A percentile compares a stretch with the other conserved stretches of the same genome.
Evolutionary conservation across 1,140 invertebrate genomes (phyloP).

Genomic region (Drosophila ironensis): DNA sequence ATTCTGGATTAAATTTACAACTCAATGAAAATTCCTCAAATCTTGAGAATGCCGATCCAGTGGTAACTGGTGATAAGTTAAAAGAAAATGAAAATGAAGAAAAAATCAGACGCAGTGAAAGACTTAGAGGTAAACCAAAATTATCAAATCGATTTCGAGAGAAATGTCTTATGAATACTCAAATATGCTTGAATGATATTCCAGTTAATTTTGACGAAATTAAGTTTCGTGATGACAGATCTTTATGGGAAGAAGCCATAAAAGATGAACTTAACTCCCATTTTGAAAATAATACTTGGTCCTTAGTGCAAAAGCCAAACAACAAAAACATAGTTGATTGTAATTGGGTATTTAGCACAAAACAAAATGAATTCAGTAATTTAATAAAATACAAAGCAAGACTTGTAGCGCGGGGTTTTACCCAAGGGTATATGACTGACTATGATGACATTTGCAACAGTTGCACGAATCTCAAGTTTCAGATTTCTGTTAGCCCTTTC

Average conservation of each 20-base stretch:
- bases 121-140: constrained; percentile 19
- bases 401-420: constrained; percentile 81
- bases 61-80: constrained; percentile 7
- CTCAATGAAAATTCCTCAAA: constrained; percentile 2
- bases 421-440: constrained; percentile 74
- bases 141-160: constrained; percentile 45
- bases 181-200: constrained; percentile 38
- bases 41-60: constrained; percentile 11
- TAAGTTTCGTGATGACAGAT: constrained; percentile 55
- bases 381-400: constrained; percentile 79
- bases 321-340: constrained; percentile 79
- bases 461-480: constrained; percentile 16
- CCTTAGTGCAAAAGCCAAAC: constrained; percentile 69
- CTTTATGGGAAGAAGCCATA: constrained; percentile 74
- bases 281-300: constrained; percentile 77
- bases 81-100: background rate
- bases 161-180: constrained; percentile 39
- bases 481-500: constrained; percentile 16
- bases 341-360: constrained; percentile 76
- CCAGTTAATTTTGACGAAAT: constrained; percentile 69
- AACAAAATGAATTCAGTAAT: constrained; percentile 71
- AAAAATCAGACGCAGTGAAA: constrained; percentile 45
- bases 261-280: constrained; percentile 77
- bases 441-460: constrained; percentile 8
- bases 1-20: too few relatives aligned